Evolutionary conservation across 1,140 invertebrate species (phyloP).

Genomic region (Aphelinus atriplicis): DNA sequence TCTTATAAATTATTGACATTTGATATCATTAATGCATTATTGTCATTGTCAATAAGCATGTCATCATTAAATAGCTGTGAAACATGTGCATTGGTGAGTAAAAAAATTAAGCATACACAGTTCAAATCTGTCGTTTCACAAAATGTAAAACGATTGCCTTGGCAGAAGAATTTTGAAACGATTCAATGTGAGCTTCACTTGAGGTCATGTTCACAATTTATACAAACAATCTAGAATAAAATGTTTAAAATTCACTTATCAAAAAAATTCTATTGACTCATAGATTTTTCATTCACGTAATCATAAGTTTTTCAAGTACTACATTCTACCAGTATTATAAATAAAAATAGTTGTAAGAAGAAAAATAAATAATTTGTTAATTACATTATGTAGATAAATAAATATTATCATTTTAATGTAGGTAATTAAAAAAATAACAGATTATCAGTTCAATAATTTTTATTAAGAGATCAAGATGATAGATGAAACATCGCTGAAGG

Average conservation of each 20-base stretch:
- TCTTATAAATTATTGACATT: constrained; percentile 20
- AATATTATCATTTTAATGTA: neutral
- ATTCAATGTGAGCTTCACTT: constrained; percentile 9
- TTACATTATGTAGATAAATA: neutral
- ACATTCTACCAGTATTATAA: constrained; percentile 2
- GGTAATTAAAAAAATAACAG: neutral
- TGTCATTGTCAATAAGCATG: constrained; percentile 35
- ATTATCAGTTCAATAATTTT: constrained; percentile 30
- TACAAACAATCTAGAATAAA: constrained; percentile 35
- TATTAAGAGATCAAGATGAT: constrained; percentile 35
- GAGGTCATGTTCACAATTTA: constrained; percentile 25
- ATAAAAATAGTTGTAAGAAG: constrained; percentile 24
- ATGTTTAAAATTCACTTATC: constrained; percentile 27
- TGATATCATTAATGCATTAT: constrained; percentile 33
- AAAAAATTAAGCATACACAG: constrained; percentile 27
- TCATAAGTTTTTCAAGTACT: neutral
- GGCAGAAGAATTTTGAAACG: constrained; percentile 32
- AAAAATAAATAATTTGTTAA: constrained; percentile 36
- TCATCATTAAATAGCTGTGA: constrained; percentile 28
- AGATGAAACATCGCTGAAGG: constrained; percentile 19
- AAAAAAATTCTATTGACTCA: neutral
- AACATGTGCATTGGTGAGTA: constrained; percentile 17
- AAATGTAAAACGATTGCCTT: constrained; percentile 36
- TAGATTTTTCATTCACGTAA: too few relatives aligned
- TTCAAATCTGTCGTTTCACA: constrained; percentile 35